Evolutionary conservation across 2,888 invertebrate species (phyloP).

Genomic region (Punctoribates punctum): DNA sequence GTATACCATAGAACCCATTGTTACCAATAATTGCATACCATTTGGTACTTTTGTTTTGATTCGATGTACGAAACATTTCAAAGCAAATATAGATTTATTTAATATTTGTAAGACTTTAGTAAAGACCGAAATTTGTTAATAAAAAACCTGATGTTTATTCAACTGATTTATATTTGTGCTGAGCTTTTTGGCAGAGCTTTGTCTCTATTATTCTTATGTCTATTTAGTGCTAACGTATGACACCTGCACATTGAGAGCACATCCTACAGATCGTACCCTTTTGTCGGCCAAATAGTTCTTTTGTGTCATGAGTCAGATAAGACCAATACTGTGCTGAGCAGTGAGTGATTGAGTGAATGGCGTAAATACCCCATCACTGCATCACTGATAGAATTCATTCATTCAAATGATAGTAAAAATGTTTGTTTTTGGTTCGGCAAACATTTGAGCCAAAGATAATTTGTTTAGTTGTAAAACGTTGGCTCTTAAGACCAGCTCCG

Average conservation of each 20-base stretch:
- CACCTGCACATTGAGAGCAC: not conserved
- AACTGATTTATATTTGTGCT: not conserved
- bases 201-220: not conserved
- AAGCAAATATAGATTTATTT: not conserved
- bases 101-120: not conserved
- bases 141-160: slow-evolving; percentile 15
- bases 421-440: slow-evolving; percentile 21
- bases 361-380: slow-evolving; percentile 11
- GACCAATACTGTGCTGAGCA: not conserved
- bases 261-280: not conserved
- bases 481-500: slow-evolving; percentile 1
- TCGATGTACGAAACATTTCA: too few relatives aligned
- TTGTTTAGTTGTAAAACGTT: not conserved
- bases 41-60: too few relatives aligned
- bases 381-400: slow-evolving; percentile 20
- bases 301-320: not conserved
- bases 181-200: not conserved
- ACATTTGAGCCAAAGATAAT: slow-evolving; percentile 21
- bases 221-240: not conserved
- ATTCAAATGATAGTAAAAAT: slow-evolving; percentile 14
- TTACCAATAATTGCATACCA: not conserved
- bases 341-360: slow-evolving; percentile 12
- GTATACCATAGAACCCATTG: not conserved
- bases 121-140: not conserved
- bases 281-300: not conserved